Conservation (phyloP, 2,113 vertebrate genomes). For the Synodontis membranacea region DNA sequence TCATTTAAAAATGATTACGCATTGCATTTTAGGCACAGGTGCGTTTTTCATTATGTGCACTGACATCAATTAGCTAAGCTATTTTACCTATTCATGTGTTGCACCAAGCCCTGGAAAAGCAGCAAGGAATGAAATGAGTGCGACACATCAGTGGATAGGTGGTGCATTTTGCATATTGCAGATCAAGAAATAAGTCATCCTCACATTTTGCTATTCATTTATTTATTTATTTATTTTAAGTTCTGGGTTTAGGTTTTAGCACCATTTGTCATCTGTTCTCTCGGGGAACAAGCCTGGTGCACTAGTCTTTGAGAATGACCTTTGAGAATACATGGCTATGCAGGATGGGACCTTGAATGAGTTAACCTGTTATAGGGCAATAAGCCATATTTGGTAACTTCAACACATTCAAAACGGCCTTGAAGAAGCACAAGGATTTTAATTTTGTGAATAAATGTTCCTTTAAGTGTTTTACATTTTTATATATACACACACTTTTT, state of each 20-base stretch:
- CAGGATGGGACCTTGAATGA: not conserved
- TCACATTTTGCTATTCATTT: not conserved
- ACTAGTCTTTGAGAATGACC: conserved; percentile 2
- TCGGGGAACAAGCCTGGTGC: not conserved
- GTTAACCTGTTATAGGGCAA: too few relatives aligned
- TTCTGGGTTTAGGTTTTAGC: too few relatives aligned
- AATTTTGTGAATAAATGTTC: too few relatives aligned
- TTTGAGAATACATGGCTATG: not conserved
- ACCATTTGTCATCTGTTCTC: not conserved
- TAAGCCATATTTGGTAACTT: too few relatives aligned
- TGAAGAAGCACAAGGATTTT: too few relatives aligned
- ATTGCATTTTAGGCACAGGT: not conserved
- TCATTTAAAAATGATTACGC: conserved; percentile 9
- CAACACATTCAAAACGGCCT: too few relatives aligned
- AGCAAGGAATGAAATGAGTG: not conserved
- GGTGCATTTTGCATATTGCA: not conserved
- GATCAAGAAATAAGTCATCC: not conserved
- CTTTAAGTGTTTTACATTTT: too few relatives aligned
- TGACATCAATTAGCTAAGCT: not conserved
- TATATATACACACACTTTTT: too few relatives aligned
- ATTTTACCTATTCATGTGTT: not conserved
- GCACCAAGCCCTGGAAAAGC: not conserved
- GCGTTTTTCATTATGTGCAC: not conserved
- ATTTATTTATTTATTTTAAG: too few relatives aligned
- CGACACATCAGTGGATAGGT: not conserved